Evolutionary conservation across 2,797 vertebrate species (phyloP), one percentile per base, ranked within the genome.

Genomic region (Rhinogobio ventralis): DNA sequence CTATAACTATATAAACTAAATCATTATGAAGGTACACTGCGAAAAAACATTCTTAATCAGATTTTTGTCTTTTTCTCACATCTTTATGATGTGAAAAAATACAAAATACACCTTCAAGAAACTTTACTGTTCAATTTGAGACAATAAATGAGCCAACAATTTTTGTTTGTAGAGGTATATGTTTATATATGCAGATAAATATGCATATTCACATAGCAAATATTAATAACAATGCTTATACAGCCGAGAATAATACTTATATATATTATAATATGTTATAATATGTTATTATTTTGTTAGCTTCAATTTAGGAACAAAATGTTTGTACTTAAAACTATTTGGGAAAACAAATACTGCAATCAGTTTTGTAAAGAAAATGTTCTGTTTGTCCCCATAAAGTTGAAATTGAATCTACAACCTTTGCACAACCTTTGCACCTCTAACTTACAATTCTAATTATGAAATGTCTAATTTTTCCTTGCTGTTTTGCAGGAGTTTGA

Each of bases 401-500:
- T 71, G 1, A 71, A 23, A 71, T 23, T 25, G 6, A 23, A 71
- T 66, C 62, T 66, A 33, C 62, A 17, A 1, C 62, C 15, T 15
- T 33, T n/a, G n/a, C n/a, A n/a, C n/a, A n/a, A n/a, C 2, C 36
- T n/a, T n/a, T n/a, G n/a, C 11, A 45, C 13, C 68, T 17, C 15
- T 25, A 17, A 36, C 3, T 23, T 53, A 23, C 2, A 36, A 6
- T 14, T 49, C 17, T 33, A 51, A 28, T 33, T 0, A 23, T 64
- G 3, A 36, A 69, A n/a, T 62, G 30, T 69, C 17, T 14, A 39
- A 49, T 28, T 73, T 49, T 53, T 30, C 17, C 51, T 17, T 80
- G 11, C 57, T 76, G 17, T 79, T 36, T 88, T 88, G 9, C 82
- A 92, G 91, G 86, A 90, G 89, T 82, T 87, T 91, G 72, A 92